Evolutionary conservation across 2,797 vertebrate species (phyloP), one percentile per base, ranked within the genome.

Genomic region (Propithecus deckenii): DNA sequence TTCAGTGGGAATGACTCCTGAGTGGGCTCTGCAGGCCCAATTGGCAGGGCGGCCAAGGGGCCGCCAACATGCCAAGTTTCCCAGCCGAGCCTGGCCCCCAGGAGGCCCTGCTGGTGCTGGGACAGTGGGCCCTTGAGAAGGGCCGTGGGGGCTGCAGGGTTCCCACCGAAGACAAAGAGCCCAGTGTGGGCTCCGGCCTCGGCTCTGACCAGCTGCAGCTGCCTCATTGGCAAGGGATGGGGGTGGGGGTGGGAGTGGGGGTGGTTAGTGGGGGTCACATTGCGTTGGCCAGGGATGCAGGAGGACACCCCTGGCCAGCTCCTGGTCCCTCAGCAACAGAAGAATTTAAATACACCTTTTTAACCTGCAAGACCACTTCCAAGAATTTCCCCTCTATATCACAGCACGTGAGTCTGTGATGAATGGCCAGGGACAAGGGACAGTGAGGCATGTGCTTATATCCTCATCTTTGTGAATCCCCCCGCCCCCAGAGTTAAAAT

Each of bases 111-210:
- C 85, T 79, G 83, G 43, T 95, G 69, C 75, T 61, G 74, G 89
- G 97, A 98, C 95, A 97, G 96, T 97, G 97, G 67, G 96, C 96
- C 91, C 97, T 97, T 98, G 91, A 98, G 94, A 96, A 57, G 84
- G 86, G 59, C 89, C 5, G 6, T 78, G 89, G 96, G 96, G 95
- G 97, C 96, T 18, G 83, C 93, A 92, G 90, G 85, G 72, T 97
- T 98, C 96, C 97, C 92, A 96, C 63, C 41, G 3, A 86, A 95
- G 93, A 98, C 98, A 98, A 98, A 98, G 98, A 93, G 35, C 67
- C 76, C 95, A 97, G 86, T 98, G 97, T 98, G 78, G 96, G 80
- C 91, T 89, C 43, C 0, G 2, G 96, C 84, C 86, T 87, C 83
- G 50, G 86, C 52, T 74, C 90, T 61, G 95, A 89, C 95, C 98